Conservation (phyloP, 1,140 invertebrate genomes). For the Meloidogyne floridensis region DNA sequence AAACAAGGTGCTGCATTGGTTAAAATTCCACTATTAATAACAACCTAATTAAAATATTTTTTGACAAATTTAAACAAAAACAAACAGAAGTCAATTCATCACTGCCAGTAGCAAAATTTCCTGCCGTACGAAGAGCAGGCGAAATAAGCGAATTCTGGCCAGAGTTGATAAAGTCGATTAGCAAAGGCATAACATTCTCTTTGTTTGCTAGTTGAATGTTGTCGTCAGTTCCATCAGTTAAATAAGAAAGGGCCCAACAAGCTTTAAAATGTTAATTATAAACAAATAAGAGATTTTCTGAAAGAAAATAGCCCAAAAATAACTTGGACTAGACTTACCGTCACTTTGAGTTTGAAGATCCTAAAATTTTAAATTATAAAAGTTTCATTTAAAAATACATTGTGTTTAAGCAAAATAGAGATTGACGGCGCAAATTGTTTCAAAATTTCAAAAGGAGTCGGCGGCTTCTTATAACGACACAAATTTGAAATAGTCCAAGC, state of each 20-base stretch:
- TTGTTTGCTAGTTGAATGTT: constrained; percentile 36
- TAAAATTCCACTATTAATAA: constrained; percentile 44
- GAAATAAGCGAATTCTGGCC: constrained; percentile 34
- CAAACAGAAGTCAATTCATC: constrained; percentile 36
- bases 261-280: neutral
- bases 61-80: neutral
- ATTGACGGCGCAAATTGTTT: constrained; percentile 27
- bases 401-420: constrained; percentile 25
- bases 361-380: neutral
- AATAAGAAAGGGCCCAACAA: constrained; percentile 51
- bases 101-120: constrained; percentile 47
- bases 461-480: constrained; percentile 46
- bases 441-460: constrained; percentile 25
- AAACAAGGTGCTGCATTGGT: constrained; percentile 15
- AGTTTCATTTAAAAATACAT: neutral
- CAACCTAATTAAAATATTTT: constrained; percentile 20
- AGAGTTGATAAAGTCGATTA: constrained; percentile 28
- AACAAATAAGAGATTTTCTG: neutral
- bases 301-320: neutral
- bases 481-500: constrained; percentile 49
- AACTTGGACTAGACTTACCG: neutral
- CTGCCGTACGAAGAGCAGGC: constrained; percentile 45
- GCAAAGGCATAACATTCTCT: constrained; percentile 13
- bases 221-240: constrained; percentile 47
- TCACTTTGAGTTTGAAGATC: constrained; percentile 27